Evolutionary conservation across 2,888 invertebrate species (phyloP).

Genomic region (Zootermopsis nevadensis): DNA sequence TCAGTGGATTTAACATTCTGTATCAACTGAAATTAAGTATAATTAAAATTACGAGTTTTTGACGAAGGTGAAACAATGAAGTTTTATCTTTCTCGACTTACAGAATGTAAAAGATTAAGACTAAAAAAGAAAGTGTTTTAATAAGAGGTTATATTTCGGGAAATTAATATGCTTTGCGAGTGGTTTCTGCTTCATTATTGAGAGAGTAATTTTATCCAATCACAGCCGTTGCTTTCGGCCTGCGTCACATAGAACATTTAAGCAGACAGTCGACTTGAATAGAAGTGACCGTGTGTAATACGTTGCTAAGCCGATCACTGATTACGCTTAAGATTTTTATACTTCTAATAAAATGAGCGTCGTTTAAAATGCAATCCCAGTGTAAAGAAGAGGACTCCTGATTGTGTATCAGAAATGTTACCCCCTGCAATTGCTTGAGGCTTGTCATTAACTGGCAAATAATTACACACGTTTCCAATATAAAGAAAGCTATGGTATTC

Average conservation of each 20-base stretch:
- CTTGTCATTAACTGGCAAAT: slow-evolving; percentile 33
- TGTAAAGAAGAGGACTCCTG: slow-evolving; percentile 5
- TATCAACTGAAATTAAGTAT: too few relatives aligned
- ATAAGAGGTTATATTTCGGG: too few relatives aligned
- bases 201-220: too few relatives aligned
- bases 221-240: not conserved
- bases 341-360: slow-evolving; percentile 18
- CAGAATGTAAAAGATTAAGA: too few relatives aligned
- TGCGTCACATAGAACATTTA: not conserved
- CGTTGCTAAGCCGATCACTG: not conserved
- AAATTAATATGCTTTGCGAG: too few relatives aligned
- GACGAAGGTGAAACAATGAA: too few relatives aligned
- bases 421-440: not conserved
- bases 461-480: slow-evolving; percentile 36
- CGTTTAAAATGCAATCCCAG: slow-evolving; percentile 3
- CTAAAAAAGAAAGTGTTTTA: too few relatives aligned
- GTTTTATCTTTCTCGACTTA: too few relatives aligned
- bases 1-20: too few relatives aligned
- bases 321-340: slow-evolving; percentile 12
- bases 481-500: slow-evolving; percentile 27
- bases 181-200: too few relatives aligned
- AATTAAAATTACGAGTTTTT: too few relatives aligned
- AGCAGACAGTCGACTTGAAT: not conserved
- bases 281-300: not conserved
- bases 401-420: not conserved